These are phyloP conservation scores for Erpobdella octoculata DNA, from an alignment of 2,888 invertebrate genomes.

Conservation along the genomic window DNA sequence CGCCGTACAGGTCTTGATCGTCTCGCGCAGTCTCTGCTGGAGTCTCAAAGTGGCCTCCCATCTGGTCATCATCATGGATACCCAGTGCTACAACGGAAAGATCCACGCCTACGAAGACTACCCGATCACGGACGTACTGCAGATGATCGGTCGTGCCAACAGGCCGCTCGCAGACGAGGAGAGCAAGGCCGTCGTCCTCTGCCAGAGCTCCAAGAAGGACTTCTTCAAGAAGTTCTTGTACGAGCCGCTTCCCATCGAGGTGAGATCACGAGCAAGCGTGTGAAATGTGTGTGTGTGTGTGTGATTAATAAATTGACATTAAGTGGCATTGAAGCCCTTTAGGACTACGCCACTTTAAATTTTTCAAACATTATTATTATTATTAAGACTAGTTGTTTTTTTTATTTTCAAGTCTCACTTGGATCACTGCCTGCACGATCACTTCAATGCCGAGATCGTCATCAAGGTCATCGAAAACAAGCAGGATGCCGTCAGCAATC, in stretches of 20 bases:
- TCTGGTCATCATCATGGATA: constrained; percentile 92
- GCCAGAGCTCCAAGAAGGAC: constrained; percentile 92
- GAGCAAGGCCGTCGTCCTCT: constrained; percentile 81
- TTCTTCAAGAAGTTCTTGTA: constrained; percentile 96
- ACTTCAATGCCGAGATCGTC: constrained; percentile 98
- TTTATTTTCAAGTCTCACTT: constrained; percentile 68
- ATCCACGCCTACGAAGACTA: constrained; percentile 81
- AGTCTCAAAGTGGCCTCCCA: constrained; percentile 78
- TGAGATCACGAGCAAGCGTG: constrained; percentile 33
- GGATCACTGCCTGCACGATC: constrained; percentile 94
- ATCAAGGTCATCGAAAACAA: constrained; percentile 99
- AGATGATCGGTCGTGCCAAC: constrained; percentile 95
- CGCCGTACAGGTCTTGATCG: constrained; percentile 79
- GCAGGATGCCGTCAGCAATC: constrained; percentile 96
- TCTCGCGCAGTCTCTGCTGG: constrained; percentile 85
- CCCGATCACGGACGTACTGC: constrained; percentile 88
- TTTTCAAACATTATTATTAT: not conserved
- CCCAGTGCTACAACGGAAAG: constrained; percentile 80
- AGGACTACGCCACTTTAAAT: too few species aligned
- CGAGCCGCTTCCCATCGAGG: constrained; percentile 90
- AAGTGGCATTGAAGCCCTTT: not conserved
- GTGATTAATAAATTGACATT: not conserved
- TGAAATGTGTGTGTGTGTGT: not conserved
- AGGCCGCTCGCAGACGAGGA: constrained; percentile 83
- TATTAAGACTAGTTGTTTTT: too few species aligned